Evolutionary conservation across 2,888 invertebrate genomes (phyloP).

Genomic region (Pachycephus smyrnensis): DNA sequence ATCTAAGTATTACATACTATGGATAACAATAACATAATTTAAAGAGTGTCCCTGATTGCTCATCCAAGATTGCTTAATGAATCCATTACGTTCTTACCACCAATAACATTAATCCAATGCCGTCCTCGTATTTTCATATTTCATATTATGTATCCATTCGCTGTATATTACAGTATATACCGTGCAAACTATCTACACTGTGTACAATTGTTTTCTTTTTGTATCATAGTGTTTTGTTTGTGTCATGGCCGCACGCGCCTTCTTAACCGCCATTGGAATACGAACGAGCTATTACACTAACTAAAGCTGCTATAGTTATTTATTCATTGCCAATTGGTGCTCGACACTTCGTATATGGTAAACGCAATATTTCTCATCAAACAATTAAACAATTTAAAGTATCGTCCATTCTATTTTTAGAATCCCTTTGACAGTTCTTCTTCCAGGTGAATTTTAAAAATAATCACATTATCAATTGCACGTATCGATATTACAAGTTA

Average conservation of each 20-base stretch:
- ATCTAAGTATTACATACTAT: background rate
- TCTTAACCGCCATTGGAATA: conserved; percentile 37
- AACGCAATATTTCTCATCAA: background rate
- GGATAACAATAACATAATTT: background rate
- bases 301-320: conserved; percentile 7
- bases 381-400: background rate
- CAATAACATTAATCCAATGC: conserved; percentile 13
- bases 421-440: background rate
- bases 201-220: conserved; percentile 15
- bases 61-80: background rate
- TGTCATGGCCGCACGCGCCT: conserved; percentile 43
- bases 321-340: background rate
- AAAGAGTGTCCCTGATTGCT: background rate
- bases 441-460: background rate
- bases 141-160: background rate
- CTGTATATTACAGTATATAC: background rate
- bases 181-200: conserved; percentile 4
- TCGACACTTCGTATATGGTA: background rate
- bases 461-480: background rate
- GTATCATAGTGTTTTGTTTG: conserved; percentile 14
- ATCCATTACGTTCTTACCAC: background rate
- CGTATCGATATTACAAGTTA: background rate
- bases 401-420: background rate
- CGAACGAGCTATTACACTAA: conserved; percentile 32
- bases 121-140: conserved; percentile 10